Evolutionary conservation across 1,140 invertebrate species (phyloP).

Genomic region (Reticulitermes speratus): DNA sequence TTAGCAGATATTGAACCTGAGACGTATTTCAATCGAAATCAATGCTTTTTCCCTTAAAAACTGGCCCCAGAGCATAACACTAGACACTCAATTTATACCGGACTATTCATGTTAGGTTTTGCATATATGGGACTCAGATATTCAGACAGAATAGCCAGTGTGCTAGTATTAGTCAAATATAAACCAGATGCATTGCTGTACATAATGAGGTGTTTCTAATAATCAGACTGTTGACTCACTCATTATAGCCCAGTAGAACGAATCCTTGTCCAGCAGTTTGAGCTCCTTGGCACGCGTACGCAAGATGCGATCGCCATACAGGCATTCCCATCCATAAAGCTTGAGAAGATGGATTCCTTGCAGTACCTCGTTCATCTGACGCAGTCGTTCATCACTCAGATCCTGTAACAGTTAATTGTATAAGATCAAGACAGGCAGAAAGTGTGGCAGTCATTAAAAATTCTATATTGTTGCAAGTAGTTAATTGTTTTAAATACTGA

Average conservation of each 20-base stretch:
- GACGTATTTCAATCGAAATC: too few relatives aligned
- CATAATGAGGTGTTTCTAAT: too few relatives aligned
- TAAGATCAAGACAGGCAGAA: neutral
- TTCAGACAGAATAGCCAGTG: too few relatives aligned
- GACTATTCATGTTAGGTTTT: too few relatives aligned
- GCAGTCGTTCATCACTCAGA: constrained; percentile 71
- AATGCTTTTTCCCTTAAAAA: too few relatives aligned
- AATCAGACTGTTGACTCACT: constrained; percentile 52
- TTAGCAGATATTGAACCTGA: too few relatives aligned
- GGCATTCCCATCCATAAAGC: constrained; percentile 77
- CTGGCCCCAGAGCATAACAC: too few relatives aligned
- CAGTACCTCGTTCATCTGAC: constrained; percentile 74
- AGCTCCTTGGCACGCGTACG: constrained; percentile 68
- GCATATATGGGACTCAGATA: too few relatives aligned
- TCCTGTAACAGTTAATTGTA: constrained; percentile 48
- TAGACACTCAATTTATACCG: too few relatives aligned
- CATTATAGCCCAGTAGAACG: constrained; percentile 71
- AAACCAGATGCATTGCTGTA: too few relatives aligned
- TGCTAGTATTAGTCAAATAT: too few relatives aligned
- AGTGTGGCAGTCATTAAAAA: neutral
- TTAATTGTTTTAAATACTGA: too few relatives aligned
- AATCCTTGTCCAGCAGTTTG: constrained; percentile 68
- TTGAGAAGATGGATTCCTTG: constrained; percentile 81
- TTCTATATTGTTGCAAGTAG: neutral
- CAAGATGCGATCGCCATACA: constrained; percentile 67